phyloP scores from a whole-genome alignment of 1,140 invertebrate species.

The Zaprionus capensis region DNA sequence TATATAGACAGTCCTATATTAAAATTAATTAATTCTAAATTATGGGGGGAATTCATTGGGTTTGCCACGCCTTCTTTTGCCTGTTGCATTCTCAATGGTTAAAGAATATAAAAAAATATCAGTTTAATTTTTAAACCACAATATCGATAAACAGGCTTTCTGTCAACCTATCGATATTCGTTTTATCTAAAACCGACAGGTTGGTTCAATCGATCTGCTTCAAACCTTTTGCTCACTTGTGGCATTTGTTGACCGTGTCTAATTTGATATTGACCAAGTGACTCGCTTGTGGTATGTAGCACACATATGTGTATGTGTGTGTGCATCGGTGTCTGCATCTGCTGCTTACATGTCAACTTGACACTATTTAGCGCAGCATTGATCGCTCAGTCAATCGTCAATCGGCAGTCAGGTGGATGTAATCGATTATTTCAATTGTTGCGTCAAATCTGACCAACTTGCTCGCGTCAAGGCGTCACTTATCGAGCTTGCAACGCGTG shows the following conservation, averaged over 20 bases:
- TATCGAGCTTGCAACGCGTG: not conserved
- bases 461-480: not conserved
- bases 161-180: not conserved
- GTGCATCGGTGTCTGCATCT: slow-evolving; percentile 24
- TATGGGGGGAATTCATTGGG: no score
- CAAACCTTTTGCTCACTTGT: not conserved
- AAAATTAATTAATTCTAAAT: no score
- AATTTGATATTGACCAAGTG: slow-evolving; percentile 65
- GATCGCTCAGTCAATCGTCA: not conserved
- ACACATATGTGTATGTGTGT: slow-evolving; percentile 9
- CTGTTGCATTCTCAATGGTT: no score
- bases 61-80: no score
- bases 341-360: slow-evolving; percentile 28
- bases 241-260: slow-evolving; percentile 54
- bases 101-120: no score
- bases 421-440: slow-evolving; percentile 39
- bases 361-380: slow-evolving; percentile 30
- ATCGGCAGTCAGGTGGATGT: slow-evolving; percentile 16
- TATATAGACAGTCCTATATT: no score
- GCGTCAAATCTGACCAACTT: not conserved
- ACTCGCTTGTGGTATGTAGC: slow-evolving; percentile 34
- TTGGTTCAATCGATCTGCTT: not conserved
- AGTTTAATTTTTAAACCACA: no score
- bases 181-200: not conserved
- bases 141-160: no score